Percentiles rank a stretch among this genome's conserved stretches.
phyloP scores from a whole-genome alignment of 2,888 invertebrate genomes.

The Pammene aurita region DNA sequence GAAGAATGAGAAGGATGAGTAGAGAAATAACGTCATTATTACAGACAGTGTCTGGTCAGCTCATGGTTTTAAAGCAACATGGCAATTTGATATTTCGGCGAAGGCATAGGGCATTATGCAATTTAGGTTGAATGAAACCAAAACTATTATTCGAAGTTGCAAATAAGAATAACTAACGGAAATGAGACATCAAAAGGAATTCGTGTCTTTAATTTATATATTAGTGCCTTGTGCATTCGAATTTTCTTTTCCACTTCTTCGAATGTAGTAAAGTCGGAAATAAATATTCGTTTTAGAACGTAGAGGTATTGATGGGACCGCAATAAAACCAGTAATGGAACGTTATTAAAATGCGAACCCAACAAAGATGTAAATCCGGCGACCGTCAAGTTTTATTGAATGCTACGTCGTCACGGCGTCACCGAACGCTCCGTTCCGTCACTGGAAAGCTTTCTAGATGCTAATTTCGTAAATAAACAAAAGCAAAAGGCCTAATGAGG shows the following conservation, averaged over 20 bases:
- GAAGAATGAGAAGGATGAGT: no score
- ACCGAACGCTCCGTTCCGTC: slow-evolving; percentile 58
- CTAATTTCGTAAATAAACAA: slow-evolving; percentile 81
- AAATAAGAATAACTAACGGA: slow-evolving; percentile 21
- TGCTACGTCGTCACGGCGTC: slow-evolving; percentile 67
- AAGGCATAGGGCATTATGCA: no score
- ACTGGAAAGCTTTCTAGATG: slow-evolving; percentile 73
- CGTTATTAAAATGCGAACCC: slow-evolving; percentile 51
- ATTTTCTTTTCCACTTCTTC: slow-evolving; percentile 2
- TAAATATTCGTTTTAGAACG: slow-evolving; percentile 26
- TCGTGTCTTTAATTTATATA: slow-evolving; percentile 18
- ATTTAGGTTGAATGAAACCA: no score
- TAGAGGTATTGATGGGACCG: slow-evolving; percentile 19
- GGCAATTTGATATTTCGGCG: no score
- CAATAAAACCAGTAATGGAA: slow-evolving; percentile 42
- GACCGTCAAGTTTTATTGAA: slow-evolving; percentile 58
- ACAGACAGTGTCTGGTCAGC: no score
- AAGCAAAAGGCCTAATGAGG: slow-evolving; percentile 78
- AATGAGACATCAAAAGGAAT: slow-evolving; percentile 22
- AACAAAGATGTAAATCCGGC: slow-evolving; percentile 55
- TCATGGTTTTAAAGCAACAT: no score
- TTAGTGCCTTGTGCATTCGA: neutral
- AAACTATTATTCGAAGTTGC: no score
- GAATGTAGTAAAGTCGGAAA: slow-evolving; percentile 1
- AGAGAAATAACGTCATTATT: no score